Evolutionary conservation across 2,797 vertebrate species (phyloP), one percentile per base, ranked within the genome.

Genomic region (Eulemur rubriventer): DNA sequence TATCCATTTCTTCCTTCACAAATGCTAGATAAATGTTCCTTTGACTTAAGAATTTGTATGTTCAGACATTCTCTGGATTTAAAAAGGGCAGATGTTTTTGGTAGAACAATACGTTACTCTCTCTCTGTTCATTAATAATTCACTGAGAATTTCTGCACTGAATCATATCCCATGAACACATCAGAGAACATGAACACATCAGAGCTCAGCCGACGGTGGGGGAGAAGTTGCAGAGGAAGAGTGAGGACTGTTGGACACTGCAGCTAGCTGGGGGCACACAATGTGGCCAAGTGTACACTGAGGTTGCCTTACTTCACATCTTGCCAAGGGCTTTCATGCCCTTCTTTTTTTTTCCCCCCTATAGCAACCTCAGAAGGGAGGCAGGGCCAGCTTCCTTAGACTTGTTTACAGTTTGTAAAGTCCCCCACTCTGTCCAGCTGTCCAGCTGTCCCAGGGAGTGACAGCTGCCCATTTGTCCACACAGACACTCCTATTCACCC

Each of bases 291-390:
- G 48, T 33, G 35, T 11, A 35, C 75, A 35, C 18, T 1, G n/a
- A n/a, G 10, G 11, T 6, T 52, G 6, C 72, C 43, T 48, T 18
- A 52, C 33, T 78, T 78, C 75, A 35, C 48, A 26, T 78, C 75
- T 14, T 24, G 12, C 48, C 17, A 78, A 13, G 33, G 11, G 17
- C 24, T 82, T 82, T 46, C 79, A 48, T 48, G 41, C 11, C 41
- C 17, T 65, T 30, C 30, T 43, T 43, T 2, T 1, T 1, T 7
- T 7, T 2, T 0, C n/a, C 43, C 43, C 43, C 43, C 43, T 1
- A 46, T 46, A 11, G 43, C 43, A 83, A n/a, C 59, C 41, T 83
- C 43, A 65, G 59, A 63, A 48, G 30, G 20, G n/a, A 48, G 30
- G 30, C 30, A 65, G 41, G 2, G 17, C 16, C 59, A n/a, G 18